These are phyloP conservation scores for Rhodophaea formosa DNA, from an alignment of 2,888 invertebrate genomes.

Conservation along the genomic window DNA sequence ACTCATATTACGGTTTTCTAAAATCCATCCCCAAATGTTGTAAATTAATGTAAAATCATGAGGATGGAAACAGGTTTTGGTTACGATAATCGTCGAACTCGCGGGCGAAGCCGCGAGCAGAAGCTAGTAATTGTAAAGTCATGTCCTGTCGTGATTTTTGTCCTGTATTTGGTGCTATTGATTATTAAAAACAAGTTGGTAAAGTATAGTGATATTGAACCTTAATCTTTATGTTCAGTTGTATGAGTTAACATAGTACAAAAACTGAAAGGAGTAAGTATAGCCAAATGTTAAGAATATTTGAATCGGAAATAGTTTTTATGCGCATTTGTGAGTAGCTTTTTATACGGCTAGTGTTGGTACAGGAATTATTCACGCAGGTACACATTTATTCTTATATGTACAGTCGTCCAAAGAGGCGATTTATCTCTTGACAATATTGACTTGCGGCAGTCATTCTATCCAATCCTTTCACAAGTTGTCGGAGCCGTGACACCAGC, in stretches of 20 bases:
- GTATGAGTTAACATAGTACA: constrained; percentile 1
- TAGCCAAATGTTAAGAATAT: neutral
- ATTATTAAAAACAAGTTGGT: neutral
- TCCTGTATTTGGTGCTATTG: no score
- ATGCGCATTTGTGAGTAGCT: constrained; percentile 1
- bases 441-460: neutral
- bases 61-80: no score
- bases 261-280: constrained; percentile 1
- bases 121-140: no score
- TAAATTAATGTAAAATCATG: no score
- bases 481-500: neutral
- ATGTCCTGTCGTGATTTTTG: no score
- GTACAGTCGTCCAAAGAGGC: neutral
- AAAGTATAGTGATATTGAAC: neutral
- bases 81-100: no score
- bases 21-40: no score
- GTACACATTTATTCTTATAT: neutral
- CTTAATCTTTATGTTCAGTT: neutral
- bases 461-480: neutral
- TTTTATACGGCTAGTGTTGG: neutral
- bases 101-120: no score
- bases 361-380: neutral
- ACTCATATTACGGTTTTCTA: no score
- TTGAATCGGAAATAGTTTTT: neutral
- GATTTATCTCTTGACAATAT: neutral